These are phyloP conservation scores for Trichoplusia ni DNA, from an alignment of 1,140 invertebrate genomes.

Conservation along the genomic window DNA sequence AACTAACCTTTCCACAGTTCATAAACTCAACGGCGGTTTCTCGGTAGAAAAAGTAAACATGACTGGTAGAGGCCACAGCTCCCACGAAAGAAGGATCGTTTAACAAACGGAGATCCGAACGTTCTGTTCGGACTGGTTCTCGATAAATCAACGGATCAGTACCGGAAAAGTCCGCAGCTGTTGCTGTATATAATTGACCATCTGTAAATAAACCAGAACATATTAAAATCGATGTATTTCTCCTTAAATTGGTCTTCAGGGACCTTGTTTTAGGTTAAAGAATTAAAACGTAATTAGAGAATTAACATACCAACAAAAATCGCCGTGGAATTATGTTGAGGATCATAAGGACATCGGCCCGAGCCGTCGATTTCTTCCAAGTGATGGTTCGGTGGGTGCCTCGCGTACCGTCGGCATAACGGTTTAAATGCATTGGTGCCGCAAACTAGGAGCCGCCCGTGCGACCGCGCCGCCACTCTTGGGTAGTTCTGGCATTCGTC, in stretches of 20 bases:
- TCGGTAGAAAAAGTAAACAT: conserved; percentile 98
- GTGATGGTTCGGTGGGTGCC: conserved; percentile 73
- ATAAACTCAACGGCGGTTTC: conserved; percentile 97
- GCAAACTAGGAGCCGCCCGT: conserved; percentile 92
- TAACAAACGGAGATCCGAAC: conserved; percentile 80
- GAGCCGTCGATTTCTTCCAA: conserved; percentile 89
- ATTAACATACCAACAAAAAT: conserved; percentile 85
- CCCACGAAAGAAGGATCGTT: conserved; percentile 92
- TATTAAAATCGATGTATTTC: too few relatives aligned
- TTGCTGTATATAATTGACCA: conserved; percentile 95
- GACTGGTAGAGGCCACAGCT: conserved; percentile 94
- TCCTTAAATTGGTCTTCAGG: too few relatives aligned
- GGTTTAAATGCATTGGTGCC: conserved; percentile 99
- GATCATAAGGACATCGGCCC: conserved; percentile 95
- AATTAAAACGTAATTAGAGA: too few relatives aligned
- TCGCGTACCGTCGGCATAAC: conserved; percentile 90
- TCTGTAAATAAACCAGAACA: conserved; percentile 85
- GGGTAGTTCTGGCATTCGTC: conserved; percentile 98
- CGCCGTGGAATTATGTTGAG: conserved; percentile 95
- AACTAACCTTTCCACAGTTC: conserved; percentile 94
- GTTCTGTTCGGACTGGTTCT: conserved; percentile 90
- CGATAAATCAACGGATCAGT: conserved; percentile 96
- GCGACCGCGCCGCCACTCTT: conserved; percentile 87
- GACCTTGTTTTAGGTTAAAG: too few relatives aligned
- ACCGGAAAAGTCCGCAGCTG: conserved; percentile 96